phyloP scores from a whole-genome alignment of 2,113 vertebrate species.

The Pelecanus crispus region DNA sequence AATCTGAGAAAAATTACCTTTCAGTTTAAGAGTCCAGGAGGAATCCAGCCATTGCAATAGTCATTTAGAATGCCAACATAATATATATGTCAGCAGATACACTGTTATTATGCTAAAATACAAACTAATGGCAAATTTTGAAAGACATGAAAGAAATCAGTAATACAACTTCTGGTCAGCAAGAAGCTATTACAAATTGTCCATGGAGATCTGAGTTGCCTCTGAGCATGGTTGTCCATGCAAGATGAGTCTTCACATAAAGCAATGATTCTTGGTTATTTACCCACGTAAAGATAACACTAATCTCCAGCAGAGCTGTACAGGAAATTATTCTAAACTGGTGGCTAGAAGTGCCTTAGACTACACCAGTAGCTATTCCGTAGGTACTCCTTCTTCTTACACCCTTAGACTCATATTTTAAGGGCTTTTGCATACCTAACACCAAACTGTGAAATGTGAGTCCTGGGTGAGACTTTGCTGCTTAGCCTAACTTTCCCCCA shows the following conservation, averaged over 20 bases:
- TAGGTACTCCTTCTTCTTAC: not conserved
- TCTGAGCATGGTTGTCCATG: not conserved
- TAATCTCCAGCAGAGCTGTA: not conserved
- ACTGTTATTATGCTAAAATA: not conserved
- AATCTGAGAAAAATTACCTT: slow-evolving; percentile 6
- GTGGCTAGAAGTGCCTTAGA: not conserved
- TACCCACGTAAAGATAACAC: not conserved
- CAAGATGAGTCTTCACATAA: not conserved
- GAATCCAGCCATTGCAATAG: not conserved
- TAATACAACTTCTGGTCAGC: not conserved
- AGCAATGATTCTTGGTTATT: not conserved
- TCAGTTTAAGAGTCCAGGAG: not conserved
- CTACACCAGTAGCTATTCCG: not conserved
- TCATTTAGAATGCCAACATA: not conserved
- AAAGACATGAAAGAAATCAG: not conserved
- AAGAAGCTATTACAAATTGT: not conserved
- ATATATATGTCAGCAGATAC: not conserved
- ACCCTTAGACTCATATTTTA: not conserved
- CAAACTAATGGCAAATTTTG: not conserved
- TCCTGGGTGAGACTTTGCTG: not conserved
- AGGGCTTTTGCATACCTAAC: not conserved
- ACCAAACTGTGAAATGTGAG: not conserved
- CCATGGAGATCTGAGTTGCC: not conserved
- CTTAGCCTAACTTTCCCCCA: not conserved
- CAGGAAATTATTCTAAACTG: not conserved